Evolutionary conservation across 2,888 invertebrate genomes (phyloP).

Genomic region (Carabus problematicus): DNA sequence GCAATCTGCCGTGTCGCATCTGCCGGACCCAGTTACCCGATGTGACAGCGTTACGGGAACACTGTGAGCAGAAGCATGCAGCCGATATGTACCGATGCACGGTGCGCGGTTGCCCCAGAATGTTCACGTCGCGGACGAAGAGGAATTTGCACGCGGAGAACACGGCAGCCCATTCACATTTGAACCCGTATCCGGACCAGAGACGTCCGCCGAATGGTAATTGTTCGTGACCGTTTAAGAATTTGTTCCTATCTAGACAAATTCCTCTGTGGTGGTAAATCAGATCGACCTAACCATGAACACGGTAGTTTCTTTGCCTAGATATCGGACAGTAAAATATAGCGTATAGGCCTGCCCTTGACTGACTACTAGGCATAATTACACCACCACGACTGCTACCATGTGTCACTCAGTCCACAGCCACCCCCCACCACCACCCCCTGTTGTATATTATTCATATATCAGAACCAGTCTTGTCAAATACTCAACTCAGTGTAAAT

Average conservation of each 20-base stretch:
- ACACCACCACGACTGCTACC: too few species aligned
- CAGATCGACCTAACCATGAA: neutral
- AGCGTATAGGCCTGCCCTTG: too few species aligned
- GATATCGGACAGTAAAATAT: too few species aligned
- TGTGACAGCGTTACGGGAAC: slow-evolving; percentile 70
- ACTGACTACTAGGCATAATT: too few species aligned
- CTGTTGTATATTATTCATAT: slow-evolving; percentile 15
- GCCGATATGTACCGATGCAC: slow-evolving; percentile 78
- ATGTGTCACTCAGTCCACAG: too few species aligned
- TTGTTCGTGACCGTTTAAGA: slow-evolving; percentile 57
- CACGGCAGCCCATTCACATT: slow-evolving; percentile 35
- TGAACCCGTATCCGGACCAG: slow-evolving; percentile 12
- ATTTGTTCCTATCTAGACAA: slow-evolving; percentile 54
- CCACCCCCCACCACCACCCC: neutral
- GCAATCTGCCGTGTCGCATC: slow-evolving; percentile 73
- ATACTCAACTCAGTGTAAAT: slow-evolving; percentile 47
- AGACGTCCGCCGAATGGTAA: slow-evolving; percentile 47
- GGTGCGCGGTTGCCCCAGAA: slow-evolving; percentile 77
- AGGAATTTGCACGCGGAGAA: slow-evolving; percentile 79
- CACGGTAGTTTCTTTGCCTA: too few species aligned
- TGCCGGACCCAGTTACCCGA: slow-evolving; percentile 72
- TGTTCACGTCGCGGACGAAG: slow-evolving; percentile 79
- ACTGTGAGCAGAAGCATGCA: slow-evolving; percentile 73
- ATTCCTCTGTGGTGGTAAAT: slow-evolving; percentile 60
- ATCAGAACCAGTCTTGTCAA: slow-evolving; percentile 49